phyloP scores from a whole-genome alignment of 2,888 invertebrate genomes.

The Griposia aprilina region DNA sequence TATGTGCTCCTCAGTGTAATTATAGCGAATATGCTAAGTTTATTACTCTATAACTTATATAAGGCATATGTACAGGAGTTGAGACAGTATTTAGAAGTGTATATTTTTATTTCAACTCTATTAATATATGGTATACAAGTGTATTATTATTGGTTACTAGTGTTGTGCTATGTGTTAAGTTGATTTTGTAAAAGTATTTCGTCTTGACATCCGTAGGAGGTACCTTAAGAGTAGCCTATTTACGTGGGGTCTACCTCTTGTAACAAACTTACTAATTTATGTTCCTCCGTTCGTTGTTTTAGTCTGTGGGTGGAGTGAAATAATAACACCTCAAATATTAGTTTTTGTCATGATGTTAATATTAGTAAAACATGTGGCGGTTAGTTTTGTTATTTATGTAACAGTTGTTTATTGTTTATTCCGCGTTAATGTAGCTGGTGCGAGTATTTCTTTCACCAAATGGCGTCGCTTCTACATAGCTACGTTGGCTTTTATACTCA shows the following conservation, averaged over 20 bases:
- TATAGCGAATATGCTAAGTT: not conserved
- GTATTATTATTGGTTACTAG: constrained; percentile 10
- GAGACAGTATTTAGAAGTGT: not conserved
- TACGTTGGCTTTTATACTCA: too few relatives aligned
- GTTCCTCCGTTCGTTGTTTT: too few relatives aligned
- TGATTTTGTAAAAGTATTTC: constrained; percentile 24
- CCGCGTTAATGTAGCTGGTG: too few relatives aligned
- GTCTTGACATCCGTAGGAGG: constrained; percentile 11
- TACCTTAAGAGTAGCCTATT: constrained; percentile 15
- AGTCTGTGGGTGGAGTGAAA: not conserved
- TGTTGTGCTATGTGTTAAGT: constrained; percentile 13
- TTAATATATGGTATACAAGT: not conserved
- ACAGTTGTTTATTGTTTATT: not conserved
- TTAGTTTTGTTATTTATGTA: constrained; percentile 16
- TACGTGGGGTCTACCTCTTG: constrained; percentile 17
- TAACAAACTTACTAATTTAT: not conserved
- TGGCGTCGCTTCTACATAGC: too few relatives aligned
- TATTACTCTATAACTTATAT: not conserved
- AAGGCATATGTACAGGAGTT: not conserved
- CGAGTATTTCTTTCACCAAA: too few relatives aligned
- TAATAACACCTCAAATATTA: not conserved
- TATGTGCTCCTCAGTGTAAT: not conserved
- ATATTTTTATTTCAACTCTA: not conserved
- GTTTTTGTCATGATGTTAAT: not conserved
- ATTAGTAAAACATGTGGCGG: not conserved